Evolutionary conservation across 2,888 invertebrate genomes (phyloP).

Genomic region (Drosophila anomalipes): DNA sequence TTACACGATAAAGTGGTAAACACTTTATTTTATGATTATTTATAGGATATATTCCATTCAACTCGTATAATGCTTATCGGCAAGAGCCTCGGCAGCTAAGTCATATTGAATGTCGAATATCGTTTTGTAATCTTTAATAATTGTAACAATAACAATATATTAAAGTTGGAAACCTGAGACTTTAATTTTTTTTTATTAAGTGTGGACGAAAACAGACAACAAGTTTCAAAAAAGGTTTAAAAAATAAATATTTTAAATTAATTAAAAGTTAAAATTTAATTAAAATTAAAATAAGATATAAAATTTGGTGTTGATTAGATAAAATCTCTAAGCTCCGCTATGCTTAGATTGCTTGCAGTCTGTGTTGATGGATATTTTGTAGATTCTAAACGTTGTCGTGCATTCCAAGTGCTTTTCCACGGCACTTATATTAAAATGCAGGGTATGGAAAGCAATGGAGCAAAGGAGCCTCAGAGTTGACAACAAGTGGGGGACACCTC

Average conservation of each 20-base stretch:
- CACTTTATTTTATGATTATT: background rate
- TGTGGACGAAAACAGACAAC: background rate
- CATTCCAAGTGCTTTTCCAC: background rate
- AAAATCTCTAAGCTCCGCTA: background rate
- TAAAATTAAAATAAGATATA: background rate
- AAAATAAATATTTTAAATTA: background rate
- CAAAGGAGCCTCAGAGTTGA: slow-evolving; percentile 51
- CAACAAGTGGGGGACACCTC: slow-evolving; percentile 68
- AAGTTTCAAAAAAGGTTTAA: too few relatives aligned
- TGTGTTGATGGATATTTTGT: background rate
- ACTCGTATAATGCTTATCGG: background rate
- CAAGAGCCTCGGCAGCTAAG: background rate
- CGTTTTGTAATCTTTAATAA: background rate
- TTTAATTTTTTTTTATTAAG: background rate
- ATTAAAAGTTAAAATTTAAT: background rate
- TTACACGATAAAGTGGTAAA: background rate
- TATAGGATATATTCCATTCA: background rate
- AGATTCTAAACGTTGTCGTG: background rate
- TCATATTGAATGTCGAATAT: background rate
- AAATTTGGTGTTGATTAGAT: background rate
- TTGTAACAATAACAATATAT: background rate
- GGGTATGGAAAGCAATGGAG: slow-evolving; percentile 31
- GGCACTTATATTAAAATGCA: slow-evolving; percentile 9
- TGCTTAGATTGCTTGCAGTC: background rate
- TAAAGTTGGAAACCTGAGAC: background rate